A percentile compares a stretch with the other conserved stretches of the same genome.
These are phyloP conservation scores for Bombus confusus DNA, from an alignment of 1,140 invertebrate genomes.

Conservation along the genomic window DNA sequence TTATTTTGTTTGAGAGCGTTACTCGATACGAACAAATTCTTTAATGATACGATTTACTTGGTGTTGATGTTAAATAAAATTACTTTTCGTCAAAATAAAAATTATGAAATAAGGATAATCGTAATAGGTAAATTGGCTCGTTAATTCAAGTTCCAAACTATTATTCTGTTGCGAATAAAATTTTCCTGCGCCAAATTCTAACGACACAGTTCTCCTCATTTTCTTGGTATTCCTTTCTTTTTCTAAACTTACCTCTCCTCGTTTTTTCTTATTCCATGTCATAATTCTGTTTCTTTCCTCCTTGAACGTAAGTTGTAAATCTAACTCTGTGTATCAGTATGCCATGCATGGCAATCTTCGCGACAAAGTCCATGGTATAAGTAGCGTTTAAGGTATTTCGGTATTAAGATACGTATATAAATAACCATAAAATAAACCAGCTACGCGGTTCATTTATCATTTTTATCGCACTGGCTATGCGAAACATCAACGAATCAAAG, in stretches of 20 bases:
- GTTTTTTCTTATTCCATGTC: neutral
- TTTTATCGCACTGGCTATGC: neutral
- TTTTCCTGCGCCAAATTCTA: no score
- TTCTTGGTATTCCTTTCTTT: neutral
- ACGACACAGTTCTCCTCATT: neutral
- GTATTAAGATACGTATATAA: neutral
- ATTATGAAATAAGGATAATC: no score
- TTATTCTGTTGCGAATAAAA: accelerated
- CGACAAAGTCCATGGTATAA: no score
- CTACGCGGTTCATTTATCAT: neutral
- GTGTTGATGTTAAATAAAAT: no score
- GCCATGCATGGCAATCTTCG: no score
- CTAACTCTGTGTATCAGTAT: no score
- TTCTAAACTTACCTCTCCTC: neutral
- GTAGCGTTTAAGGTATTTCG: no score
- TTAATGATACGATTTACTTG: neutral
- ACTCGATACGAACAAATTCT: no score
- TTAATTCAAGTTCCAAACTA: no score
- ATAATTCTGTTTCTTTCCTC: neutral
- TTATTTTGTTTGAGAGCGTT: neutral
- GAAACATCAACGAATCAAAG: neutral
- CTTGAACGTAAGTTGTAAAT: no score
- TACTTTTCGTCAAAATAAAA: no score
- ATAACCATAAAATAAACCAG: neutral
- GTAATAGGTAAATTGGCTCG: no score